Percentiles rank a stretch among this genome's conserved stretches.
phyloP scores from a whole-genome alignment of 2,888 invertebrate genomes.

The Masnerella sp. region DNA sequence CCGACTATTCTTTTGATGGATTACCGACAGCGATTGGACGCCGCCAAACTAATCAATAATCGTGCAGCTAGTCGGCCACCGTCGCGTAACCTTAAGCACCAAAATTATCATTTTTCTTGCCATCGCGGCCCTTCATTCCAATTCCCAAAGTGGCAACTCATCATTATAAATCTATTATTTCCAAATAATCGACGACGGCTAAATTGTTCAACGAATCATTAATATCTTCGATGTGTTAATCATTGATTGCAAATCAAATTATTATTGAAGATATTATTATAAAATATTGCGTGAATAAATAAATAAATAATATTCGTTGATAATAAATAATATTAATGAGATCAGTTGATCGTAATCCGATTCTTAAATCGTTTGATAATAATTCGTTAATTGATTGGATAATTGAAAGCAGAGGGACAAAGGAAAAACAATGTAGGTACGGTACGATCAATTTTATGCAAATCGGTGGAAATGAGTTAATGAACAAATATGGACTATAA shows the following conservation, averaged over 20 bases:
- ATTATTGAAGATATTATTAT: too few species aligned
- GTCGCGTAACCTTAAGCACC: too few species aligned
- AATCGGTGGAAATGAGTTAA: constrained; percentile 43
- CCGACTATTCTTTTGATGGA: constrained; percentile 75
- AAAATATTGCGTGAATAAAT: too few species aligned
- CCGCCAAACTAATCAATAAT: constrained; percentile 78
- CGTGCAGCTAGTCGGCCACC: too few species aligned
- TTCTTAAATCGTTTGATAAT: constrained; percentile 17
- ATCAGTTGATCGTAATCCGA: too few species aligned
- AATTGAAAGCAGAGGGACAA: constrained; percentile 28
- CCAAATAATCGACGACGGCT: constrained; percentile 15
- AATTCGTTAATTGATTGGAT: constrained; percentile 24
- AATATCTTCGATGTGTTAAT: too few species aligned
- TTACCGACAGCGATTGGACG: constrained; percentile 74
- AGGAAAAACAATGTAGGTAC: constrained; percentile 36
- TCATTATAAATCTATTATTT: constrained; percentile 62
- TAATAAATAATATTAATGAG: neutral
- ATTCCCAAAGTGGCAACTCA: constrained; percentile 44
- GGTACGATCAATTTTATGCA: constrained; percentile 45
- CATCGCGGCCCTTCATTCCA: constrained; percentile 8
- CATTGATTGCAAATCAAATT: too few species aligned
- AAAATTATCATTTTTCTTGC: constrained; percentile 73
- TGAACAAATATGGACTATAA: constrained; percentile 51
- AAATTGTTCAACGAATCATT: constrained; percentile 27
- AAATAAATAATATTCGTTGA: too few species aligned